A percentile compares a stretch with the other conserved stretches of the same genome.
phyloP scores from a whole-genome alignment of 2,113 vertebrate species.

The Pagrus major region DNA sequence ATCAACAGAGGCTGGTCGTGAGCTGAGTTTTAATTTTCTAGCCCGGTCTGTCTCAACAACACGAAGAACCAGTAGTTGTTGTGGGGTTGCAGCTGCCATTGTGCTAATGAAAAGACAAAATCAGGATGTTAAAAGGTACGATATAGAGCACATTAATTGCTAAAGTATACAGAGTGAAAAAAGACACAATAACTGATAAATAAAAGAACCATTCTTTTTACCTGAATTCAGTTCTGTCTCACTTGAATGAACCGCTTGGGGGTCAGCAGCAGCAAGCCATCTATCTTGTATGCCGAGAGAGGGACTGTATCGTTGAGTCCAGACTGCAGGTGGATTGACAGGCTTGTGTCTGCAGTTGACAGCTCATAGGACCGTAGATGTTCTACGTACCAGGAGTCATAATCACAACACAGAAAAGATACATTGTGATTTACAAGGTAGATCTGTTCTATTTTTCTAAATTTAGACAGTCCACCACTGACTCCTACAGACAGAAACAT shows the following conservation, averaged over 20 bases:
- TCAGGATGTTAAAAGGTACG: not conserved
- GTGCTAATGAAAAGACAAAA: not conserved
- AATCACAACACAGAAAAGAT: conserved; percentile 49
- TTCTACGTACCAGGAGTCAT: conserved; percentile 51
- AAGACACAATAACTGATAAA: not conserved
- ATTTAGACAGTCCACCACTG: conserved; percentile 25
- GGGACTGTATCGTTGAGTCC: conserved; percentile 28
- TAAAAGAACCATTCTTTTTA: not conserved
- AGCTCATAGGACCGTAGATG: conserved; percentile 48
- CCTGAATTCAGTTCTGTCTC: conserved; percentile 15
- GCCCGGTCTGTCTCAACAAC: conserved; percentile 16
- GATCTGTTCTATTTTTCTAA: conserved; percentile 6
- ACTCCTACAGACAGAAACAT: conserved; percentile 34
- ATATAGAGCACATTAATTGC: conserved; percentile 1
- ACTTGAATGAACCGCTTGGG: conserved; percentile 50
- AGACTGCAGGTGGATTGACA: conserved; percentile 27
- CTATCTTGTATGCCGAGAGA: conserved; percentile 43
- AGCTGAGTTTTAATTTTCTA: conserved; percentile 56
- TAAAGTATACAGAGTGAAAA: not conserved
- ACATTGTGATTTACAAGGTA: conserved; percentile 47
- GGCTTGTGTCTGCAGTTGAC: not conserved
- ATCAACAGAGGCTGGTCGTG: conserved; percentile 46
- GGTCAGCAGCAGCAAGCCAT: conserved; percentile 39
- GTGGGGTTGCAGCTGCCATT: conserved; percentile 24
- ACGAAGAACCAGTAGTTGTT: conserved; percentile 19